Evolutionary conservation across 2,113 vertebrate species (phyloP).

Genomic region (Prunella himalayana): DNA sequence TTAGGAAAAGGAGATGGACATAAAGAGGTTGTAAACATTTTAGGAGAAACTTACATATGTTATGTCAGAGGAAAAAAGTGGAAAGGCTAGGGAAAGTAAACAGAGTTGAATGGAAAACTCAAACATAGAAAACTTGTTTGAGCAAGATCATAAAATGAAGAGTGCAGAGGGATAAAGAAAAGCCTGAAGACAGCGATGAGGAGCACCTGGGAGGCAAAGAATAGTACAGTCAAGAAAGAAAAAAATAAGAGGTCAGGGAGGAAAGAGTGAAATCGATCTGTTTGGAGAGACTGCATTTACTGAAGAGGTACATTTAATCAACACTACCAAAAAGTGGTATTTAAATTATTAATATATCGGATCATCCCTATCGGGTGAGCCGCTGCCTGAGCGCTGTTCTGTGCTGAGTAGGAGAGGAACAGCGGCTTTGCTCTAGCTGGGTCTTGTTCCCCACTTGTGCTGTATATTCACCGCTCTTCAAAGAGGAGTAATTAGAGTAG

Average conservation of each 20-base stretch:
- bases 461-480: not conserved
- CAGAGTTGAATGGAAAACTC: not conserved
- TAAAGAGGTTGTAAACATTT: not conserved
- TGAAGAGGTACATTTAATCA: not conserved
- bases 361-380: accelerated
- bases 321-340: not conserved
- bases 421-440: not conserved
- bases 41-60: not conserved
- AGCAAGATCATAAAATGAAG: not conserved
- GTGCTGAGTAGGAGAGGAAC: not conserved
- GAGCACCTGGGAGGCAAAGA: not conserved
- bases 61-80: not conserved
- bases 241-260: not conserved
- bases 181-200: not conserved
- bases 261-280: not conserved
- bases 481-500: not conserved
- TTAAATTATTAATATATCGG: not conserved
- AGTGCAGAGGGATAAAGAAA: not conserved
- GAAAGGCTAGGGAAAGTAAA: not conserved
- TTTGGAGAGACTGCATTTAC: not conserved
- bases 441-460: too few relatives aligned
- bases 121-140: not conserved
- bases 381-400: not conserved
- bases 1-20: not conserved
- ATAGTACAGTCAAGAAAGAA: accelerated